Evolutionary conservation across 2,888 invertebrate genomes (phyloP), one percentile per base, ranked within the genome.

Genomic region (Sinopyrophorus schimmeli): DNA sequence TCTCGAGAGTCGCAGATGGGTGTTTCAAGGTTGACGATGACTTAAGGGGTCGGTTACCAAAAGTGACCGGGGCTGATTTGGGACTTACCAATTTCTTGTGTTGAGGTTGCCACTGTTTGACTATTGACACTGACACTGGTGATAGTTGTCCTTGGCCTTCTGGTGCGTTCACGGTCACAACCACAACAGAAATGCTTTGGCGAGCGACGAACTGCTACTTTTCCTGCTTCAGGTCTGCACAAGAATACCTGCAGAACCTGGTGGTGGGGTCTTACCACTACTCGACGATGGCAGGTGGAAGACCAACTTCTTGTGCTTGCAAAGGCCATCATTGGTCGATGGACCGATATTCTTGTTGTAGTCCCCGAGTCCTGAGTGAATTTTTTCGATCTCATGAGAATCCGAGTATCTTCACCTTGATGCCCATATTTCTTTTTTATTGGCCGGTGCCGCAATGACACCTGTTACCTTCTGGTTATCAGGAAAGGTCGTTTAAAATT

Each of bases 101-200:
- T 24, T 34, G 16, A n/a, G 24, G 14, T n/a, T 23, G 44, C 37
- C 23, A 47, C 52, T 28, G 42, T 42, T n/a, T 52, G 43, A 35
- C 52, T 54, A 56, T 60, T 64, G 67, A 68, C 70, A 70, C 69
- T 69, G 68, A 68, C 69, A 67, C 69, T 66, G 63, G 47, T 53
- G 52, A 40, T 48, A 38, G 63, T 68, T 67, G 70, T 70, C 70
- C 70, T 70, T 70, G 70, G 68, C 64, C 64, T 66, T 66, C 62
- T 63, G 61, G 58, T 67, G 69, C 68, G 67, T 72, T 71, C 72
- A 68, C 72, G 71, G 71, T 70, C 71, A 71, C 71, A 65, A 70
- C 67, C 69, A 70, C 71, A 66, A 72, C 70, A 70, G 71, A 71
- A 72, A 71, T 72, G 72, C 71, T 69, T 70, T 67, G 67, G 63